Percentiles rank a stretch among this genome's conserved stretches.
Evolutionary conservation across 2,113 vertebrate genomes (phyloP).

Genomic region (Uria aalge): DNA sequence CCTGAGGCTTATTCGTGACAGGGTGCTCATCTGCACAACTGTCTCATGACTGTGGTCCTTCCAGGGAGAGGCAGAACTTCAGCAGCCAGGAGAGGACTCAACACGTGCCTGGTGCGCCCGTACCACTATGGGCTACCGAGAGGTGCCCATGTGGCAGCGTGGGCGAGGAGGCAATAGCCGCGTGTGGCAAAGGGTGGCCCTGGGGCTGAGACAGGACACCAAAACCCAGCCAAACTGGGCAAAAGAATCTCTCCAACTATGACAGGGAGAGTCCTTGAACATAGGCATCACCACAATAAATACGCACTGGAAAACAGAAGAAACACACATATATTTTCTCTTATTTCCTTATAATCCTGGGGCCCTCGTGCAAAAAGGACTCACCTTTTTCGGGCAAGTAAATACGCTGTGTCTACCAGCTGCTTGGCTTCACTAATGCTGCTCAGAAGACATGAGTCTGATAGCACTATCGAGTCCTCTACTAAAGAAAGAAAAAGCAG

Average conservation of each 20-base stretch:
- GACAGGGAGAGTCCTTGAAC: background rate
- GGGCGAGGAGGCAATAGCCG: background rate
- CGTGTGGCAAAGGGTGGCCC: background rate
- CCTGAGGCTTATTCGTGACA: background rate
- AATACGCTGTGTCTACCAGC: background rate
- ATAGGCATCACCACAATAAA: background rate
- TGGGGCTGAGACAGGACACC: background rate
- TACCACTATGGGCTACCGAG: too few species aligned
- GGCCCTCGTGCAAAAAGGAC: background rate
- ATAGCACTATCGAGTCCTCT: background rate
- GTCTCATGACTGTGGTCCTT: background rate
- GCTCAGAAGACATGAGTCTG: background rate
- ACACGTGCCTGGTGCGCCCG: fast-evolving
- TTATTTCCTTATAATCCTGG: background rate
- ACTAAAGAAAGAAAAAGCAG: background rate
- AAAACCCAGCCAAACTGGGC: background rate
- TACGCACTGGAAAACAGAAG: background rate
- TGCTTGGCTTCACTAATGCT: background rate
- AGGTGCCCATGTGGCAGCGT: background rate
- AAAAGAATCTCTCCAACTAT: background rate
- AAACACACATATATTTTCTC: background rate
- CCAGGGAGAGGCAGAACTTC: background rate
- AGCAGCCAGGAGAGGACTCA: background rate
- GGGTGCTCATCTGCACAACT: background rate
- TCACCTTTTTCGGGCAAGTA: background rate